Evolutionary conservation across 2,888 invertebrate genomes (phyloP), one percentile per base, ranked within the genome.

Genomic region (Andricus quercusramuli): DNA sequence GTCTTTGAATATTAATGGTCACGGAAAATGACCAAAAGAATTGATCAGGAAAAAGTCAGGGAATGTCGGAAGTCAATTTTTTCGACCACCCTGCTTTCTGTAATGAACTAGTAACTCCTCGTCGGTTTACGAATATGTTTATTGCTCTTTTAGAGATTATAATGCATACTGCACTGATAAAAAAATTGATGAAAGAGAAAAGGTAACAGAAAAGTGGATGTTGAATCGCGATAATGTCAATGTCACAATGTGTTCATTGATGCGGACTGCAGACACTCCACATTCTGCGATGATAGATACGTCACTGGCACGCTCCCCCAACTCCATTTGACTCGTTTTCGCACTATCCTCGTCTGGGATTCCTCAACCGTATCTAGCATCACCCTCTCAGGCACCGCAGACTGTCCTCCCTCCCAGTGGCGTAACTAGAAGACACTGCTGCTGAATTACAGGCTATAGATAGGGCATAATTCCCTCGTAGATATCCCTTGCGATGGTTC

Each of bases 361-460:
- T 64, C 47, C 64, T 47, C 80, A 68, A 51, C 29, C 44, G 47
- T 68, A 67, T 29, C 77, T 68, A 56, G 62, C 44, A 51, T 77
- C 62, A 62, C 78, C 64, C 81, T 76, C 80, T 85, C 84, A 84
- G 84, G 85, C 86, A 85, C 89, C 88, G 88, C 89, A 90, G 89
- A 89, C 90, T 89, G 86, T 85, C 80, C 68, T 66, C 74, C 74
- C 74, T 74, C 56, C 74, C 74, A 74, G 74, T 74, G 74, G 74
- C 74, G 74, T 74, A 74, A 74, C 56, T 56, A 56, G 29, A 74
- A n/a, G 6, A 56, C n/a, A 56, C 56, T 74, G 74, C 41, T 22
- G 41, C 5, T 67, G 22, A 59, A 59, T 74, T 56, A 74, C 56
- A 74, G 74, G 11, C 74, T 74, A 74, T 56, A 32, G n/a, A 74